Conservation (phyloP, 2,113 vertebrate genomes). For the Jacana jacana region DNA sequence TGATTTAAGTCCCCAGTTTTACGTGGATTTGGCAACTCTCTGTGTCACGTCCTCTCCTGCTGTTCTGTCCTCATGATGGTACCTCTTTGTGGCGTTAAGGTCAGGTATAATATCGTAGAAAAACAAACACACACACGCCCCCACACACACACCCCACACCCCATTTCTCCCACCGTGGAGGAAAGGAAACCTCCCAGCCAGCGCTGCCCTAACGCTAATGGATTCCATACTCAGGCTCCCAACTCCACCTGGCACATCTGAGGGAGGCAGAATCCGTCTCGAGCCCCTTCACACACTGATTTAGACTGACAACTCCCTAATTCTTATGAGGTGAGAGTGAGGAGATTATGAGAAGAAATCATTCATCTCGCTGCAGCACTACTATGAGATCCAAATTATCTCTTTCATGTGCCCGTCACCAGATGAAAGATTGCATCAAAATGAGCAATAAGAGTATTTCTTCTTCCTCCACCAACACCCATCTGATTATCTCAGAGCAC, state of each 20-base stretch:
- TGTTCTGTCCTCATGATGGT: no score
- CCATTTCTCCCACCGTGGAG: background rate
- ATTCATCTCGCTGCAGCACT: constrained; percentile 4
- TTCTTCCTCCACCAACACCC: constrained; percentile 43
- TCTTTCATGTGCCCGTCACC: constrained; percentile 54
- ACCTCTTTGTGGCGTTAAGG: no score
- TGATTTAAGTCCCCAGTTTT: background rate
- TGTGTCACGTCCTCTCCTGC: rapidly evolving
- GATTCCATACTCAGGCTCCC: background rate
- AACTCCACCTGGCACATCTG: background rate
- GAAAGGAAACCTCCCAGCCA: background rate
- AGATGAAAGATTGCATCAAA: constrained; percentile 28
- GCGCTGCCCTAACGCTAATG: background rate
- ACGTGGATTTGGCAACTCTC: background rate
- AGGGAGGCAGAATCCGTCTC: background rate
- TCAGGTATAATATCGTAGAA: background rate
- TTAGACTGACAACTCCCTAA: constrained; percentile 41
- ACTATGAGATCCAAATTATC: background rate
- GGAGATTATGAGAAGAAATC: constrained; percentile 49
- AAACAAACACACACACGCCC: background rate
- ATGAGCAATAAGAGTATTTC: background rate
- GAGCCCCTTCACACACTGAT: background rate
- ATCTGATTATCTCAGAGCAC: background rate
- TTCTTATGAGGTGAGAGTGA: constrained; percentile 61
- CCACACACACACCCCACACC: no score